phyloP scores from a whole-genome alignment of 2,888 invertebrate species.

The Halictus quadricinctus region DNA sequence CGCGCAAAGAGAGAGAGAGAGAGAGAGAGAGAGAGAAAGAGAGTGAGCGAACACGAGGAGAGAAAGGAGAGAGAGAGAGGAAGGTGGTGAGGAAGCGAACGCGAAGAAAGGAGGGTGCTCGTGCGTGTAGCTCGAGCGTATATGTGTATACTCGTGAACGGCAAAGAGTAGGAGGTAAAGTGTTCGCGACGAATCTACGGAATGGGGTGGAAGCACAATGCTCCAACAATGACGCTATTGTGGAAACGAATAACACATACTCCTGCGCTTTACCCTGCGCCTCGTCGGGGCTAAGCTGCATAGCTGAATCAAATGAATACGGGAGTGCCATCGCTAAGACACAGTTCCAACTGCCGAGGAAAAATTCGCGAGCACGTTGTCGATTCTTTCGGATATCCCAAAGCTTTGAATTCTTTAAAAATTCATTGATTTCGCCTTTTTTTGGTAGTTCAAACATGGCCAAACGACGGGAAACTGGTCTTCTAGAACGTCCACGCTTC shows the following conservation, averaged over 20 bases:
- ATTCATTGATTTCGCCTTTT: neutral
- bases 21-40: constrained; percentile 38
- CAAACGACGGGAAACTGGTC: neutral
- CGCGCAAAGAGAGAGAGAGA: constrained; percentile 10
- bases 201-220: constrained; percentile 78
- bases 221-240: constrained; percentile 79
- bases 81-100: constrained; percentile 26
- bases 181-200: constrained; percentile 77
- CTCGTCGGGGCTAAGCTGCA: constrained; percentile 72
- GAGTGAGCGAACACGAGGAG: constrained; percentile 8
- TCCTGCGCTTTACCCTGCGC: constrained; percentile 74
- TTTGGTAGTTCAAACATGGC: neutral
- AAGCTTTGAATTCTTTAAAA: neutral
- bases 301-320: constrained; percentile 77
- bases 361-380: constrained; percentile 20
- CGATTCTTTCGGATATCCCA: neutral
- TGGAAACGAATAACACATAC: constrained; percentile 79
- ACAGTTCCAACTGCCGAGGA: constrained; percentile 47
- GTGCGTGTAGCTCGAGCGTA: constrained; percentile 55
- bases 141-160: constrained; percentile 59
- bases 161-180: constrained; percentile 72
- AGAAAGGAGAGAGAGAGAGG: constrained; percentile 28
- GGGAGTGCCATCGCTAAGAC: constrained; percentile 70
- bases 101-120: constrained; percentile 52
- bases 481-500: neutral